Conservation (phyloP, 2,797 vertebrate species). For the Falco berigora region DNA sequence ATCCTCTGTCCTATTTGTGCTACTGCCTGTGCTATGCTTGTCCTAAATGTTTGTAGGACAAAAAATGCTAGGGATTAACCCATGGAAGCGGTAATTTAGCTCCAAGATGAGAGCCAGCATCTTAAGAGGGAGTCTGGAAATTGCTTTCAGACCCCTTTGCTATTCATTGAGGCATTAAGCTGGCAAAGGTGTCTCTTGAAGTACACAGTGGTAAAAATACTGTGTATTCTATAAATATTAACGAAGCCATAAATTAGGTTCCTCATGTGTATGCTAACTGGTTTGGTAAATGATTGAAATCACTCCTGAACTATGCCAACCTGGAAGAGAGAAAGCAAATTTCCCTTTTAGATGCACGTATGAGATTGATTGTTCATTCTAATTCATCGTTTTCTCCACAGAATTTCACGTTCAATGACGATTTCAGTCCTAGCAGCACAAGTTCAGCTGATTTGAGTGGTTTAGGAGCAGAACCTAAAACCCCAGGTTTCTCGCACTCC, state of each 20-base stretch:
- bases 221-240: neutral
- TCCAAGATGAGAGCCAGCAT: constrained; percentile 13
- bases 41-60: constrained; percentile 21
- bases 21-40: constrained; percentile 37
- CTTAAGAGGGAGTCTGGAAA: neutral
- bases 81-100: constrained; percentile 32
- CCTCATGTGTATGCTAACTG: neutral
- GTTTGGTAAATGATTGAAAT: neutral
- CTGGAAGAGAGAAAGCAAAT: neutral
- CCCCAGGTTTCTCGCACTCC: constrained; percentile 78
- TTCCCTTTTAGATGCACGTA: neutral
- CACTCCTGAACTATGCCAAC: constrained; percentile 6
- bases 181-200: neutral
- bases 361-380: neutral
- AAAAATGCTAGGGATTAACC: constrained; percentile 42
- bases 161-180: neutral
- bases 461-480: constrained; percentile 80
- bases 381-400: constrained; percentile 61
- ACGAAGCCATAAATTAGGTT: neutral
- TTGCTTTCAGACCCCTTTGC: neutral
- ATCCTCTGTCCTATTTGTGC: constrained; percentile 32
- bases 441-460: constrained; percentile 91
- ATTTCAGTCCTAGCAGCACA: constrained; percentile 90
- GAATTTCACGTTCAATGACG: constrained; percentile 82
- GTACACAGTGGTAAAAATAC: neutral